Evolutionary conservation across 2,113 vertebrate species (phyloP).

Genomic region (Picathartes gymnocephalus): DNA sequence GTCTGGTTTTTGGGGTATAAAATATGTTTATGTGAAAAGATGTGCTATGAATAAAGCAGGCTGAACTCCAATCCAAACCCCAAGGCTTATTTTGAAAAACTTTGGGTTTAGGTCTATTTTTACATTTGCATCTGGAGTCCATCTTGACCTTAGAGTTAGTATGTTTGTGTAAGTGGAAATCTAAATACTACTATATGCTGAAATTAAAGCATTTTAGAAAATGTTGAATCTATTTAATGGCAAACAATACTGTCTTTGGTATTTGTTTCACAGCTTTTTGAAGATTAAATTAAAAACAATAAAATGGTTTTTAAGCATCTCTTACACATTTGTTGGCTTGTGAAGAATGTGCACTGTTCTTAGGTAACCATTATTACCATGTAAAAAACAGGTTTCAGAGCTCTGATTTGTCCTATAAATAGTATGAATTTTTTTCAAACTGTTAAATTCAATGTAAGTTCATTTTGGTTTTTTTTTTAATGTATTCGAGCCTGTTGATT

Average conservation of each 20-base stretch:
- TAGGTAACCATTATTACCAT: neutral
- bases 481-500: neutral
- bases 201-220: neutral
- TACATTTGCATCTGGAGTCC: neutral
- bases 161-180: neutral
- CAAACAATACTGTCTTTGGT: neutral
- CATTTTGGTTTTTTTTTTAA: neutral
- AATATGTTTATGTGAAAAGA: neutral
- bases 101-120: neutral
- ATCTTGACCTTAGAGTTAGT: neutral
- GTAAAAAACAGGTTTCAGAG: neutral
- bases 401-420: neutral
- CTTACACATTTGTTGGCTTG: neutral
- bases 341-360: neutral
- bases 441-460: neutral
- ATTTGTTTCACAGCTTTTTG: neutral
- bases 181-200: neutral
- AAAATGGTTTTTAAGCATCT: neutral
- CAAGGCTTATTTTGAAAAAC: neutral
- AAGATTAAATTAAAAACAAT: conserved; percentile 2
- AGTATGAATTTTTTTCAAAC: neutral
- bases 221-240: neutral
- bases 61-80: neutral
- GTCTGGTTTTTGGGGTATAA: neutral
- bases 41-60: neutral